Evolutionary conservation across 2,797 vertebrate genomes (phyloP).

Genomic region (Anniella stebbinsi): DNA sequence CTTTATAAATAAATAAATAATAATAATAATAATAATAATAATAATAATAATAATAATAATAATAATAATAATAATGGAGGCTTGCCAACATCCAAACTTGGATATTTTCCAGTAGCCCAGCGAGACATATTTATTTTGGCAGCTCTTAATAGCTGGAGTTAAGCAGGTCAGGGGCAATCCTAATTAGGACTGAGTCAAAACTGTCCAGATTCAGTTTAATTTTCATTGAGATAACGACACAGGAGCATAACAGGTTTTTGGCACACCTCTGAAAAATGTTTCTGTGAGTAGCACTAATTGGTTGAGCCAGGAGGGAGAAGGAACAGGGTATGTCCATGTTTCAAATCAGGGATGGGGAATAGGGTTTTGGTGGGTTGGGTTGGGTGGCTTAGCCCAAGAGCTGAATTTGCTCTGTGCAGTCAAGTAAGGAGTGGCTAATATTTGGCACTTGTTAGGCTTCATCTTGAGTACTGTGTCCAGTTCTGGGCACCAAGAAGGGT

Average conservation of each 20-base stretch:
- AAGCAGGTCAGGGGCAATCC: constrained; percentile 8
- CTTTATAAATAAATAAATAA: too few species aligned
- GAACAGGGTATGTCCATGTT: background rate
- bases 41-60: too few species aligned
- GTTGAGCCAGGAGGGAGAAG: background rate
- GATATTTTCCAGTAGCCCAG: background rate
- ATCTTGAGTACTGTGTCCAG: too few species aligned
- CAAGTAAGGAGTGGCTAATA: too few species aligned
- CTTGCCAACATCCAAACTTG: background rate
- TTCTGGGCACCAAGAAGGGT: too few species aligned
- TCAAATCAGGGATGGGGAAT: too few species aligned
- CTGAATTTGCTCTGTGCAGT: too few species aligned
- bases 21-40: too few species aligned
- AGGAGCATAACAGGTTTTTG: background rate
- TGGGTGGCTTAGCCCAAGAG: too few species aligned
- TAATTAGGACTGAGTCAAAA: constrained; percentile 9
- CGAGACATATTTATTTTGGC: constrained; percentile 1
- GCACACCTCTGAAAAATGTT: background rate
- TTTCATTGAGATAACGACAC: background rate
- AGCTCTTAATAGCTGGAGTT: background rate
- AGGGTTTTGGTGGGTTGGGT: too few species aligned
- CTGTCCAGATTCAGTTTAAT: background rate
- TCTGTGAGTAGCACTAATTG: background rate
- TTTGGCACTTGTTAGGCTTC: too few species aligned
- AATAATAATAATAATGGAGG: too few species aligned